Percentiles rank a stretch among this genome's conserved stretches.
phyloP scores from a whole-genome alignment of 2,797 vertebrate genomes.

The Tachyglossus aculeatus region DNA sequence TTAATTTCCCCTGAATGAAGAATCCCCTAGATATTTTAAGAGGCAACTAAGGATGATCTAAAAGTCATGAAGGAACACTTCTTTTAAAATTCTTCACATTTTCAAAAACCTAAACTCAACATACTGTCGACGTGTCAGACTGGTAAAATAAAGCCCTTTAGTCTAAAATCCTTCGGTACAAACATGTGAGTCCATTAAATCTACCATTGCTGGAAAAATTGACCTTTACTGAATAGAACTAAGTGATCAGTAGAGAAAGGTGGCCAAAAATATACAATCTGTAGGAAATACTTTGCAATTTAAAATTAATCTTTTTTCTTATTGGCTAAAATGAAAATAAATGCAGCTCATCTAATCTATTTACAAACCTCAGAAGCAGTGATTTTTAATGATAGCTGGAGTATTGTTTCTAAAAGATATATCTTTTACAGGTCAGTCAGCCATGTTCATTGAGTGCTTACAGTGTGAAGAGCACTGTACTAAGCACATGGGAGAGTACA shows the following conservation, averaged over 20 bases:
- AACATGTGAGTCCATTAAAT: slow-evolving; percentile 42
- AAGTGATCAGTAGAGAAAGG: slow-evolving; percentile 52
- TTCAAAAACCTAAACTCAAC: slow-evolving; percentile 36
- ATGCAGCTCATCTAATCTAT: slow-evolving; percentile 29
- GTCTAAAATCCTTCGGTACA: slow-evolving; percentile 46
- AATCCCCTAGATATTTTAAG: too few relatives aligned
- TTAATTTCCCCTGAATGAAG: too few relatives aligned
- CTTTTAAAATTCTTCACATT: too few relatives aligned
- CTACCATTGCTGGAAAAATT: slow-evolving; percentile 42
- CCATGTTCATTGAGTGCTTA: too few relatives aligned
- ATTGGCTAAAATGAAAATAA: slow-evolving; percentile 49
- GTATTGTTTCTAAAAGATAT: slow-evolving; percentile 23
- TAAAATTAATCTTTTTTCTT: slow-evolving; percentile 41
- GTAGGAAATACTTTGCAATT: slow-evolving; percentile 4
- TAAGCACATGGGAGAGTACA: too few relatives aligned
- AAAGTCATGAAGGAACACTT: too few relatives aligned
- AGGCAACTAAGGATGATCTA: too few relatives aligned
- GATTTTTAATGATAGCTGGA: not conserved
- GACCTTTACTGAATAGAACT: slow-evolving; percentile 55
- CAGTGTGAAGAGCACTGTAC: too few relatives aligned
- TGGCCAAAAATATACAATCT: slow-evolving; percentile 22
- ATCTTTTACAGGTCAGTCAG: too few relatives aligned
- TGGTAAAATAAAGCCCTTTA: slow-evolving; percentile 45
- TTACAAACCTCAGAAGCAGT: slow-evolving; percentile 31
- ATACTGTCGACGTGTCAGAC: slow-evolving; percentile 15